Evolutionary conservation across 37 sponge, comb jelly and placozoan species (phyloP).

Genomic region (Eunapius fragilis): DNA sequence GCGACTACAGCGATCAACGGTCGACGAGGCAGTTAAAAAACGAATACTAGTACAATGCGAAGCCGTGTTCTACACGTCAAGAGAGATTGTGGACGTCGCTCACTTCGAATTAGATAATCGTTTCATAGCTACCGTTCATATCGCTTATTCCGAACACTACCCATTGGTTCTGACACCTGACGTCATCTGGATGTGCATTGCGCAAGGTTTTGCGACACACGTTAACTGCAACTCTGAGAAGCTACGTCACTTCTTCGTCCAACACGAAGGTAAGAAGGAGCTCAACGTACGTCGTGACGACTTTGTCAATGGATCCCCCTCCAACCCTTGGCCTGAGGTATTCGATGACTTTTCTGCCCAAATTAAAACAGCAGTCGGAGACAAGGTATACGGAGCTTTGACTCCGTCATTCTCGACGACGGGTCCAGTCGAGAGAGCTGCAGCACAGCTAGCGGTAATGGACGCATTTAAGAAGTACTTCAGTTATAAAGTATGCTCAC

Average conservation of each 20-base stretch:
- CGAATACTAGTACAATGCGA: neutral
- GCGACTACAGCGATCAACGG: neutral
- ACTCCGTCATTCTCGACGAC: conserved; percentile 62
- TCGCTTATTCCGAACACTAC: conserved; percentile 44
- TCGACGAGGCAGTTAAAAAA: neutral
- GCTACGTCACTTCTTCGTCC: conserved; percentile 53
- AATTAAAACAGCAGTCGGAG: conserved; percentile 43
- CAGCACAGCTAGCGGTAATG: conserved; percentile 61
- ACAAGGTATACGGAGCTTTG: conserved; percentile 31
- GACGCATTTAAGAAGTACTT: conserved; percentile 57
- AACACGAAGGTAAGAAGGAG: conserved; percentile 54
- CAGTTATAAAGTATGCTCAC: neutral
- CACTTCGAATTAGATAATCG: conserved; percentile 5
- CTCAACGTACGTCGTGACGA: conserved; percentile 23
- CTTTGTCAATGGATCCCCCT: conserved; percentile 48
- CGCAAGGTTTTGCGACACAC: conserved; percentile 46
- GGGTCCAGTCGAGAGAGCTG: conserved; percentile 56
- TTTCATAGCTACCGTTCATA: conserved; percentile 25
- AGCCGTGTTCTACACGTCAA: neutral
- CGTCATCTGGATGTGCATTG: conserved; percentile 61
- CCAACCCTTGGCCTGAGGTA: conserved; percentile 65
- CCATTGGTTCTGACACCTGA: conserved; percentile 58
- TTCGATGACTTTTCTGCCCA: conserved; percentile 60
- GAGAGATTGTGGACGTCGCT: neutral
- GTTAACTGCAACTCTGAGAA: conserved; percentile 62